Percentiles rank a stretch among this genome's conserved stretches.
These are phyloP conservation scores for Megaceryle alcyon DNA, from an alignment of 2,797 vertebrate species.

Conservation along the genomic window DNA sequence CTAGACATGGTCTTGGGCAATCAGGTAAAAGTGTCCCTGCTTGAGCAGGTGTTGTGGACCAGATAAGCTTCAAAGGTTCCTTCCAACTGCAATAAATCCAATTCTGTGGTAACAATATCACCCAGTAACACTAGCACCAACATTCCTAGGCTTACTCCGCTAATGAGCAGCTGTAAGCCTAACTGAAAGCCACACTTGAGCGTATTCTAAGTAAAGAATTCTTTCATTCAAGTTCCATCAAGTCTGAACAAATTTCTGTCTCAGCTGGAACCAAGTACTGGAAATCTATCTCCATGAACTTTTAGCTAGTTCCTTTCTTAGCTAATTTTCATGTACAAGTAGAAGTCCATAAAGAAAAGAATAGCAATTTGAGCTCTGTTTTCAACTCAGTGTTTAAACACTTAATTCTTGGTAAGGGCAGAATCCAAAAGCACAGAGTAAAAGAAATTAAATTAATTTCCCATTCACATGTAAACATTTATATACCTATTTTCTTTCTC, in stretches of 20 bases:
- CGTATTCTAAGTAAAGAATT: neutral
- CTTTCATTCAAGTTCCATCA: neutral
- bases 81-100: neutral
- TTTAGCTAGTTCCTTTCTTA: neutral
- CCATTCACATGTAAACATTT: neutral
- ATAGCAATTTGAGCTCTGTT: neutral
- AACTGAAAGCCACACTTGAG: neutral
- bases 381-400: neutral
- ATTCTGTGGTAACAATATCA: neutral
- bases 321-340: neutral
- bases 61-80: neutral
- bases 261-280: neutral
- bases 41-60: neutral
- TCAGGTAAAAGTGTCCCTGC: neutral
- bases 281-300: neutral
- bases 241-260: neutral
- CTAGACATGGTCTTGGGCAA: neutral
- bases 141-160: neutral
- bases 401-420: neutral
- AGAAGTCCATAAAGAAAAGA: neutral
- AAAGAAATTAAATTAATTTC: neutral
- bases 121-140: neutral
- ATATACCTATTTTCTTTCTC: neutral
- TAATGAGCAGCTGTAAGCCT: neutral
- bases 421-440: neutral